These are phyloP conservation scores for Melanotaenia trifasciata DNA, from an alignment of 2,797 vertebrate genomes.

Conservation along the genomic window DNA sequence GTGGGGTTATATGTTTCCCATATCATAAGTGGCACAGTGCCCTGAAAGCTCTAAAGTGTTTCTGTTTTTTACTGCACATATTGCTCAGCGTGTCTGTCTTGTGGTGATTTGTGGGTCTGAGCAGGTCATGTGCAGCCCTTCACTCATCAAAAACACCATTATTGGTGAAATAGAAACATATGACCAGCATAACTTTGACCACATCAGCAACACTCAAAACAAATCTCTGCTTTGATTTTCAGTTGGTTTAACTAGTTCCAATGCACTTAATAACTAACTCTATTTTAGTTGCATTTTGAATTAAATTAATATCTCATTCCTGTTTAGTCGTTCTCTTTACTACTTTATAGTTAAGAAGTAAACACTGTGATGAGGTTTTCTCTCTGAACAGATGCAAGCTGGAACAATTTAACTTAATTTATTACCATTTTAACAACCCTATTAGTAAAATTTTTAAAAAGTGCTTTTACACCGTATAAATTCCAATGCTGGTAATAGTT, in stretches of 20 bases:
- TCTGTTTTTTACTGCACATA: constrained; percentile 47
- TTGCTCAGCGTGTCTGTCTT: constrained; percentile 33
- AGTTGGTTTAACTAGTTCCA: constrained; percentile 14
- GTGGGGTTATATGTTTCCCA: constrained; percentile 50
- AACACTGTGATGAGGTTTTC: constrained; percentile 11
- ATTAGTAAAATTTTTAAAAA: not conserved
- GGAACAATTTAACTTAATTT: constrained; percentile 8
- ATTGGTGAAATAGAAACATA: constrained; percentile 37
- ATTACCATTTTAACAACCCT: constrained; percentile 18
- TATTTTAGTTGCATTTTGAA: constrained; percentile 30
- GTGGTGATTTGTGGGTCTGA: constrained; percentile 28
- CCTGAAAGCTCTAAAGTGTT: constrained; percentile 59
- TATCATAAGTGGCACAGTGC: constrained; percentile 71
- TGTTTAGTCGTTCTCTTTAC: constrained; percentile 21
- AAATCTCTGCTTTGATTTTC: constrained; percentile 37
- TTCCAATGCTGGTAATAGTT: constrained; percentile 33
- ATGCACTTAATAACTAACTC: constrained; percentile 8
- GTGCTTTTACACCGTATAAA: constrained; percentile 7
- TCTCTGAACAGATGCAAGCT: constrained; percentile 2
- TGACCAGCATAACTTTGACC: constrained; percentile 30
- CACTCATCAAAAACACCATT: constrained; percentile 22
- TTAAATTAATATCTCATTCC: constrained; percentile 30
- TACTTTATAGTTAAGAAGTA: constrained; percentile 3
- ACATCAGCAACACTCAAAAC: constrained; percentile 8
- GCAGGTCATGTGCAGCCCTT: constrained; percentile 33